These are phyloP conservation scores for Mayetiola destructor DNA, from an alignment of 2,888 invertebrate genomes.

Conservation along the genomic window DNA sequence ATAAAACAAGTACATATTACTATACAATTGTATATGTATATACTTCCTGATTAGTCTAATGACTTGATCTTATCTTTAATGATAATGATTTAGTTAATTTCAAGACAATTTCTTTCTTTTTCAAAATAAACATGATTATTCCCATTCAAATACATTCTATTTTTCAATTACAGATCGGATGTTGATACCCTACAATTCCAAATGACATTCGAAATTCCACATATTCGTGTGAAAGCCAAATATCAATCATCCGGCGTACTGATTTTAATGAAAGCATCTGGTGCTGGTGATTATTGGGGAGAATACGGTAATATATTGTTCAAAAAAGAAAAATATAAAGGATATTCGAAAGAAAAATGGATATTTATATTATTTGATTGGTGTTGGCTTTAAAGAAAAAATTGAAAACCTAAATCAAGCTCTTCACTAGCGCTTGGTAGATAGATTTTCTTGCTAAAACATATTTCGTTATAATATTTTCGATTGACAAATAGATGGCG, in stretches of 20 bases:
- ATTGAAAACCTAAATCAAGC: too few relatives aligned
- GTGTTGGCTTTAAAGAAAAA: too few relatives aligned
- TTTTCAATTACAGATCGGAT: constrained; percentile 47
- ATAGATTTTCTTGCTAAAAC: too few relatives aligned
- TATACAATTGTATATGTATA: too few relatives aligned
- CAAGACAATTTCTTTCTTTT: background rate
- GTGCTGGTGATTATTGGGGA: constrained; percentile 80
- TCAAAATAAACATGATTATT: too few relatives aligned
- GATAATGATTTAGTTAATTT: background rate
- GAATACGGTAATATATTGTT: constrained; percentile 51
- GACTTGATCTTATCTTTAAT: background rate
- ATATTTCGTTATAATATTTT: background rate
- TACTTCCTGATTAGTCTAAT: background rate
- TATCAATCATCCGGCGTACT: constrained; percentile 69
- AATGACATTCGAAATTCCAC: constrained; percentile 63
- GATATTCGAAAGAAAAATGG: too few relatives aligned
- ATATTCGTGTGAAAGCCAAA: constrained; percentile 61
- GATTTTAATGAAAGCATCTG: constrained; percentile 65
- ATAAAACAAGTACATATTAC: too few relatives aligned
- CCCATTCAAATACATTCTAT: background rate
- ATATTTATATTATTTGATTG: too few relatives aligned
- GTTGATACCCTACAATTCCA: constrained; percentile 68
- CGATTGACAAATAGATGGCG: constrained; percentile 46
- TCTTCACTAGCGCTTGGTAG: too few relatives aligned
- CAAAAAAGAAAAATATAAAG: too few relatives aligned